These are phyloP conservation scores for Physella acuta DNA, from an alignment of 1,140 invertebrate genomes.

Conservation along the genomic window DNA sequence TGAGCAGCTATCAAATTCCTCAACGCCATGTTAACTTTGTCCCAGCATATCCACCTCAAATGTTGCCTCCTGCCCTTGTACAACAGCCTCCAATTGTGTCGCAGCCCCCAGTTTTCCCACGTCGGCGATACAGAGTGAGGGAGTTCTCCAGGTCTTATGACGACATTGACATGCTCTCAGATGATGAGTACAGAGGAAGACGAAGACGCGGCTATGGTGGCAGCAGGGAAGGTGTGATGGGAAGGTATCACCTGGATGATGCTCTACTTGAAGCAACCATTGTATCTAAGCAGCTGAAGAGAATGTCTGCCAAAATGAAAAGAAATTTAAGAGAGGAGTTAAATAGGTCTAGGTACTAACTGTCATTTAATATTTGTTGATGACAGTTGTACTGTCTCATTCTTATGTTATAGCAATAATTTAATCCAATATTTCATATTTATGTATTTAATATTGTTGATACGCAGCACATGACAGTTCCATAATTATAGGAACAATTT, in stretches of 20 bases:
- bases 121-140: constrained; percentile 33
- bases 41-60: constrained; percentile 30
- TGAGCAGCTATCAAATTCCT: constrained; percentile 44
- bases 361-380: neutral
- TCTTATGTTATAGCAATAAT: neutral
- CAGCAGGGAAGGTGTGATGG: constrained; percentile 23
- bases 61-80: constrained; percentile 15
- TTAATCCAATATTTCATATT: neutral
- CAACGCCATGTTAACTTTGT: constrained; percentile 30
- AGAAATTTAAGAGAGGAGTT: constrained; percentile 45
- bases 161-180: constrained; percentile 43
- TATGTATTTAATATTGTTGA: no score
- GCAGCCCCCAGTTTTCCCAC: constrained; percentile 18
- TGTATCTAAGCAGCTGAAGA: constrained; percentile 45
- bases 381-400: neutral
- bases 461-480: no score
- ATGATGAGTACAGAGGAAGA: constrained; percentile 36
- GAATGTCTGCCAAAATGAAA: constrained; percentile 52
- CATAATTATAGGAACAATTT: no score
- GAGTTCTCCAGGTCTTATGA: constrained; percentile 42
- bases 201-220: neutral
- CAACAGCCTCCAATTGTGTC: constrained; percentile 27
- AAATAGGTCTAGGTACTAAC: constrained; percentile 14
- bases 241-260: constrained; percentile 37
- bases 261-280: constrained; percentile 42